phyloP scores from a whole-genome alignment of 2,797 vertebrate genomes.

The Podarcis lilfordi region DNA sequence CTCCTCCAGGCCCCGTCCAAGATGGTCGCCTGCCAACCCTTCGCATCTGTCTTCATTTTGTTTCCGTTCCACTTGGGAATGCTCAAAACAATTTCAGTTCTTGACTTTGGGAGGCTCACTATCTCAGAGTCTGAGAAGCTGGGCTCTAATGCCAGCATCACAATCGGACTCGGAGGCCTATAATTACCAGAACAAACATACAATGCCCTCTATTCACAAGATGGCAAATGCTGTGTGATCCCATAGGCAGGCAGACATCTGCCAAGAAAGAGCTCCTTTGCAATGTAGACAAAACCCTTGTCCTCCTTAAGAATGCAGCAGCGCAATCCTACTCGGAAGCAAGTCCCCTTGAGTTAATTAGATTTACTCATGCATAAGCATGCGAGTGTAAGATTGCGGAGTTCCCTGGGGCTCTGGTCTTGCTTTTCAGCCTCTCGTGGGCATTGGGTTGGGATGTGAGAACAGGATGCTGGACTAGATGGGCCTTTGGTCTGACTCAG shows the following conservation, averaged over 20 bases:
- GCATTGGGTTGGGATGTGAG: too few relatives aligned
- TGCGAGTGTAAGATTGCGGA: background rate
- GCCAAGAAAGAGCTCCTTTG: background rate
- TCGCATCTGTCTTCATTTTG: slow-evolving; percentile 23
- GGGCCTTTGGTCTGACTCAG: too few relatives aligned
- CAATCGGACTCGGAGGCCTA: background rate
- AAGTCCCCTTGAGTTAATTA: background rate
- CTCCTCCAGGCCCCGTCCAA: slow-evolving; percentile 6
- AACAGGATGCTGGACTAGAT: too few relatives aligned
- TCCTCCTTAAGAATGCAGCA: background rate
- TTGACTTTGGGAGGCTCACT: background rate
- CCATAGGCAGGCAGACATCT: background rate
- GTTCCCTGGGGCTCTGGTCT: too few relatives aligned
- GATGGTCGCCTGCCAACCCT: background rate
- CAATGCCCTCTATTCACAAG: background rate
- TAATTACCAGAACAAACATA: background rate
- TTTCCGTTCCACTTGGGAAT: background rate
- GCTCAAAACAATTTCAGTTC: background rate
- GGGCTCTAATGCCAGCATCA: background rate
- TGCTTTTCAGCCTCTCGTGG: too few relatives aligned
- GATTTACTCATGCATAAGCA: background rate
- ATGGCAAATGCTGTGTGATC: background rate
- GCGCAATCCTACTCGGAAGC: background rate
- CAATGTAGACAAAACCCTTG: background rate
- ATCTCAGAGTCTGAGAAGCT: background rate